phyloP scores from a whole-genome alignment of 2,797 vertebrate genomes.

The Carapus acus region DNA sequence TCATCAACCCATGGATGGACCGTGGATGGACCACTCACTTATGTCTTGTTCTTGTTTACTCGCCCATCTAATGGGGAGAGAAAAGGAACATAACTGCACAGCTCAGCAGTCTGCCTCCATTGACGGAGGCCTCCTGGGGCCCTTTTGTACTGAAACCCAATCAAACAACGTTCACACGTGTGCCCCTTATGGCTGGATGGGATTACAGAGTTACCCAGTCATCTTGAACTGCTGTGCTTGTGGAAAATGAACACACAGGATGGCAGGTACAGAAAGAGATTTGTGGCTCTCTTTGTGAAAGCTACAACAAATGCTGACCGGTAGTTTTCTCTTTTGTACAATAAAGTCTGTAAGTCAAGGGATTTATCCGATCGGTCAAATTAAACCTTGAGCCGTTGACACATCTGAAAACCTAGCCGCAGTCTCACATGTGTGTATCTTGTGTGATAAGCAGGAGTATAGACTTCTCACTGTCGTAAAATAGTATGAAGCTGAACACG shows the following conservation, averaged over 20 bases:
- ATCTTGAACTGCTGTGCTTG: constrained; percentile 40
- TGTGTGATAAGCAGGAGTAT: background rate
- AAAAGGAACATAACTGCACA: constrained; percentile 43
- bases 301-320: constrained; percentile 14
- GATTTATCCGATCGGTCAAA: constrained; percentile 7
- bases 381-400: background rate
- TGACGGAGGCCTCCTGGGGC: constrained; percentile 49
- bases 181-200: constrained; percentile 36
- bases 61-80: constrained; percentile 34
- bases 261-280: constrained; percentile 15
- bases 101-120: constrained; percentile 57
- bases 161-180: constrained; percentile 50
- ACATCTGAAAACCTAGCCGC: background rate
- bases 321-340: constrained; percentile 7
- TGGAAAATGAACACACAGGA: constrained; percentile 32
- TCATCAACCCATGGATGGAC: constrained; percentile 1
- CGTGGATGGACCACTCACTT: constrained; percentile 19
- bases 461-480: background rate
- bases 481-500: background rate
- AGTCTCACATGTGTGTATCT: background rate
- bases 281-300: constrained; percentile 28
- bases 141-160: constrained; percentile 56
- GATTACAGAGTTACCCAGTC: constrained; percentile 41
- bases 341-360: constrained; percentile 13
- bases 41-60: constrained; percentile 46